These are phyloP conservation scores for Thymallus thymallus DNA, from an alignment of 2,113 vertebrate genomes.

Conservation along the genomic window DNA sequence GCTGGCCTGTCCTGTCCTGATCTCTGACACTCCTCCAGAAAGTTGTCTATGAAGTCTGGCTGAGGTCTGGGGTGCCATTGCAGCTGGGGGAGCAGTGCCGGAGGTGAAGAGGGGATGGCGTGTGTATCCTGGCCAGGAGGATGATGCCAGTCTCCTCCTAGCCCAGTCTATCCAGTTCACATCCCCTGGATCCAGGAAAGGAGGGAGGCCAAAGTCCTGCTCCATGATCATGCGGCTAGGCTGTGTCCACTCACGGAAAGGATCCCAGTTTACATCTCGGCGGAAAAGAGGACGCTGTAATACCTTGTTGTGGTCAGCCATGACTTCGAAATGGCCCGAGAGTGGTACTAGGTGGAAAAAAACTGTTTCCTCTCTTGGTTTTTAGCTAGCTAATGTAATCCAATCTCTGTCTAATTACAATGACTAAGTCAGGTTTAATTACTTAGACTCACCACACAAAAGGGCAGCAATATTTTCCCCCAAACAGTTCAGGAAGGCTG, in stretches of 20 bases:
- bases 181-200: slow-evolving; percentile 61
- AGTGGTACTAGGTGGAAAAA: not conserved
- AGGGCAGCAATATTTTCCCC: slow-evolving; percentile 33
- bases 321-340: slow-evolving; percentile 31
- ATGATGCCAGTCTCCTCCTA: slow-evolving; percentile 50
- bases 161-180: slow-evolving; percentile 72
- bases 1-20: slow-evolving; percentile 53
- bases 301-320: slow-evolving; percentile 63
- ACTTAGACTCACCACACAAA: slow-evolving; percentile 18
- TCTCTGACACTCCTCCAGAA: slow-evolving; percentile 58
- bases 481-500: slow-evolving; percentile 2
- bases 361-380: not conserved
- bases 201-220: slow-evolving; percentile 66
- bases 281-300: slow-evolving; percentile 67
- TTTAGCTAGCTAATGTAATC: slow-evolving; percentile 25
- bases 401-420: not conserved
- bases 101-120: slow-evolving; percentile 48
- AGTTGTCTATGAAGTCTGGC: slow-evolving; percentile 25
- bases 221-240: slow-evolving; percentile 56
- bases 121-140: slow-evolving; percentile 55
- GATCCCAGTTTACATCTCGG: slow-evolving; percentile 63
- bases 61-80: not conserved
- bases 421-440: slow-evolving; percentile 15
- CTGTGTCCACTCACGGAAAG: slow-evolving; percentile 64
- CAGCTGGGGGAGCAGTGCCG: slow-evolving; percentile 14